Base-by-base conservation (phyloP, 2,113 vertebrate species). In the Serilophus lunatus region DNA sequence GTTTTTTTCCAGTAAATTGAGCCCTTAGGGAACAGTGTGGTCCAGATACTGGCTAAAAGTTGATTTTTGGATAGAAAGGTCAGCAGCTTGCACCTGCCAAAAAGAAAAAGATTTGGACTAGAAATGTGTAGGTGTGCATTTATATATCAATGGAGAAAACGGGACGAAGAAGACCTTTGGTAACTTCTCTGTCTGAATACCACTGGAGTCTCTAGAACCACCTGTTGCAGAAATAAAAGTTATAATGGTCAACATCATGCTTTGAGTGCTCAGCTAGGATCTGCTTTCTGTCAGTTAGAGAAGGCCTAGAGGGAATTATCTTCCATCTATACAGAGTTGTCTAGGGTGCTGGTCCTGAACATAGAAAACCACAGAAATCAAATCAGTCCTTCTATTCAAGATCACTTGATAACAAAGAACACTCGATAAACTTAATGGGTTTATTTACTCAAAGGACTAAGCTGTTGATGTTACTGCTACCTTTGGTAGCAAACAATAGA, bases 371-470 rank as follows among this genome's bases (percentile, higher is more conserved):
- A 23, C 5, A 45, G 57, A 59, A 59, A 12, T 42, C 8, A 33
- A 45, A 35, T 53, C 6, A 49, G 7, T 72, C 19, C 57, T 56
- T 60, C 29, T 54, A 18, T 56, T 50, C 18, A 40, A 51, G 49
- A 18, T 49, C 36, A 49, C 9, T 66, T 29, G 28, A 33, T 54
- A 50, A 28, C 24, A 65, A 56, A 74, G 53, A 81, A 15, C 6
- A 25, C 25, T 7, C 8, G 0, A 1, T 49, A 65, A n/a, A 18
- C 5, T 17, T 35, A 33, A 13, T 16, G 9, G 12, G 23, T 57
- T 75, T 19, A 6, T 84, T 84, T 93, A 18, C 23, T 85, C 25
- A 59, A 54, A 79, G 29, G 45, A 69, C 8, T 5, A 61, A 60
- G 18, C 6, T 29, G 20, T 86, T 77, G 49, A 10, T 53, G 24